Evolutionary conservation across 2,888 invertebrate species (phyloP).

Genomic region (Drosophila koepferae): DNA sequence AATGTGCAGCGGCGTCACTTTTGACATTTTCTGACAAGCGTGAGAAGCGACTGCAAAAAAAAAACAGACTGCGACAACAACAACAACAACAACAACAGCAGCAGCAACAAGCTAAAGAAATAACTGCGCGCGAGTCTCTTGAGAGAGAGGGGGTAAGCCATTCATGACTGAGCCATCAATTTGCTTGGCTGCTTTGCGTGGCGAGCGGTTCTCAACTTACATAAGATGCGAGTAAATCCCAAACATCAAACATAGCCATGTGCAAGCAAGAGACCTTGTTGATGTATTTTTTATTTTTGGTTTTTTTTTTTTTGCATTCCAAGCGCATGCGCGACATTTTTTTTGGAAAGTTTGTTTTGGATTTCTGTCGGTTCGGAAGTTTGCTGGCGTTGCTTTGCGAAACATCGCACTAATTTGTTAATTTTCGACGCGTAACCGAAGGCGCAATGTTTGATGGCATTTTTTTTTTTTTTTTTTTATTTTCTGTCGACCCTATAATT

Average conservation of each 20-base stretch:
- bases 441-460: constrained; percentile 69
- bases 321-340: constrained; percentile 70
- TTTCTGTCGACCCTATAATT: constrained; percentile 38
- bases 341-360: constrained; percentile 60
- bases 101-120: constrained; percentile 3
- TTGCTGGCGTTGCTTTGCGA: constrained; percentile 72
- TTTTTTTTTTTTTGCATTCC: constrained; percentile 54
- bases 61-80: not conserved
- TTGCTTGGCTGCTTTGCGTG: constrained; percentile 46
- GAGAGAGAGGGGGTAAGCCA: constrained; percentile 19
- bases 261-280: constrained; percentile 26
- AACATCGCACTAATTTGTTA: constrained; percentile 78
- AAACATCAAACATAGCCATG: constrained; percentile 35
- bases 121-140: constrained; percentile 12
- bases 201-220: constrained; percentile 57
- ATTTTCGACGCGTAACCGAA: constrained; percentile 73
- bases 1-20: constrained; percentile 66
- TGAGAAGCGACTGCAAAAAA: constrained; percentile 62
- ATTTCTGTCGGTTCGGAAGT: constrained; percentile 64
- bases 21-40: constrained; percentile 81
- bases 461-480: not conserved
- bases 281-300: constrained; percentile 1
- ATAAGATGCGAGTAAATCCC: constrained; percentile 37
- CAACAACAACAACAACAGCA: not conserved
- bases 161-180: constrained; percentile 66